phyloP scores from a whole-genome alignment of 2,888 invertebrate species.

The Dasysyrphus albostriatus region DNA sequence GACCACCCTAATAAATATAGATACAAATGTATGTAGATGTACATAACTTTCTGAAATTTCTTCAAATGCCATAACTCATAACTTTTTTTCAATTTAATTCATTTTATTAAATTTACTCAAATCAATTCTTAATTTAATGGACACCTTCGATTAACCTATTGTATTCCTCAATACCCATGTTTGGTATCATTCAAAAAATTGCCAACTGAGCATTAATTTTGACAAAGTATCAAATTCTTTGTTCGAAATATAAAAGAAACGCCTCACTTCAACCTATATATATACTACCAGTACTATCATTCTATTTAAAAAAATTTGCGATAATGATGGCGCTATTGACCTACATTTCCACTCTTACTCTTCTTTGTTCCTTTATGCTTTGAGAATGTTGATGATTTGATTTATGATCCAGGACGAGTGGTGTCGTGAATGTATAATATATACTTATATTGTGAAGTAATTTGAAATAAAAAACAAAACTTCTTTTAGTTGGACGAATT shows the following conservation, averaged over 20 bases:
- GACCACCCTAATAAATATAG: too few relatives aligned
- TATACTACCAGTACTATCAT: background rate
- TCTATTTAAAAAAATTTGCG: background rate
- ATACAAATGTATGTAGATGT: too few relatives aligned
- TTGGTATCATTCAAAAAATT: background rate
- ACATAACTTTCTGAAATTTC: too few relatives aligned
- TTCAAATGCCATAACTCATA: too few relatives aligned
- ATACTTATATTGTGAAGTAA: background rate
- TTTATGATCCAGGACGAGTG: constrained; percentile 9
- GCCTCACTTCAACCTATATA: background rate
- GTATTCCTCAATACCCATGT: background rate
- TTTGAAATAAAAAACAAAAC: background rate
- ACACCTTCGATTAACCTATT: constrained; percentile 5
- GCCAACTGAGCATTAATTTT: constrained; percentile 17
- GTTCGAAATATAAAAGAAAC: constrained; percentile 1
- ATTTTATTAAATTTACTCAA: background rate
- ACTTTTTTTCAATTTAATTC: background rate
- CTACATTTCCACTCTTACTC: background rate
- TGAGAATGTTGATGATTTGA: constrained; percentile 24
- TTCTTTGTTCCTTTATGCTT: background rate
- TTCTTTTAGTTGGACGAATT: constrained; percentile 6
- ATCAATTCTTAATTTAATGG: background rate
- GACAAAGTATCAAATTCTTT: constrained; percentile 8
- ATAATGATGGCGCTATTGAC: constrained; percentile 28
- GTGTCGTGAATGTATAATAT: background rate